Evolutionary conservation across 2,888 invertebrate species (phyloP), one percentile per base, ranked within the genome.

Genomic region (Aporophyla lueneburgensis): DNA sequence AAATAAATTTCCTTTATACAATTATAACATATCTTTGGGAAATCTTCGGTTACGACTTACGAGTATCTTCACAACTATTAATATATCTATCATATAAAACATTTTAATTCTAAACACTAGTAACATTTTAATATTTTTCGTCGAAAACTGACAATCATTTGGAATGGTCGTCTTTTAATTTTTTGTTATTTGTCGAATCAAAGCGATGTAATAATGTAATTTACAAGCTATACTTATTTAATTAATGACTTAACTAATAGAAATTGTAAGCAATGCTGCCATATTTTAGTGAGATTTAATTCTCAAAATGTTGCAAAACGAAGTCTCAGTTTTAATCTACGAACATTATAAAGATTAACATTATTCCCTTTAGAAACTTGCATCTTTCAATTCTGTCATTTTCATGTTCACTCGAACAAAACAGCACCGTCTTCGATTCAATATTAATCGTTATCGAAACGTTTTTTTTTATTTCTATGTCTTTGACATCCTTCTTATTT

Each of bases 401-500:
- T 77, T 63, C 58, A 70, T n/a, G 14, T 78, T 80, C 74, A 62
- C 61, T 81, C 79, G 71, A 86, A 81, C 76, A 62, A 86, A 80
- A 84, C 87, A 90, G 90, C 90, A 89, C 90, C 90, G 83, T 87
- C 84, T 87, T 87, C 89, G 86, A 87, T 89, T 89, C 88, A 86
- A 82, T 87, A 84, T 83, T 79, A 79, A 85, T 84, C 77, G 66
- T 77, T 83, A 83, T 83, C 84, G 78, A 87, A 82, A 83, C 74
- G 46, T 75, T 65, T 65, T 78, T 71, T 81, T 90, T 83, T 78
- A 87, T 86, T 87, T 80, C 84, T 84, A 91, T 93, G 93, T 94
- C 93, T 93, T 93, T 89, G 93, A 94, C 94, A 93, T 91, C 85
- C 86, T 86, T 65, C 89, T 91, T 92, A 92, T 88, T 88, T 91